These are phyloP conservation scores for Thamnophis sirtalis DNA, from an alignment of 2,113 vertebrate genomes.

Conservation along the genomic window DNA sequence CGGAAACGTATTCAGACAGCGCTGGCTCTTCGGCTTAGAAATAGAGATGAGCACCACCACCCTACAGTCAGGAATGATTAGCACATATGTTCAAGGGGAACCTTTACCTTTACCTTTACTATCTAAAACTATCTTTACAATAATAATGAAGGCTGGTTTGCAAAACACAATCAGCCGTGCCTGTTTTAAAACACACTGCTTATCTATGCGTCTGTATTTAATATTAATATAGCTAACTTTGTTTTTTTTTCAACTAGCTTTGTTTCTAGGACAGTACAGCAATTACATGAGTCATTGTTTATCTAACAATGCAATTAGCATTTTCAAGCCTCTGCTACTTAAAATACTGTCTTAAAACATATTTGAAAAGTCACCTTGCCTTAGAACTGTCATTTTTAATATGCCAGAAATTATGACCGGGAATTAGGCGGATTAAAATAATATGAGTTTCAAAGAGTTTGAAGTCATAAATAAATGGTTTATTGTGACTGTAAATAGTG, in stretches of 20 bases:
- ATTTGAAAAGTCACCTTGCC: slow-evolving; percentile 73
- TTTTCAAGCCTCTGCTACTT: slow-evolving; percentile 71
- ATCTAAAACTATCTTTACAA: not conserved
- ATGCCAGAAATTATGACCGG: slow-evolving; percentile 75
- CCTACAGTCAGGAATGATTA: too few relatives aligned
- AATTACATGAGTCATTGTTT: slow-evolving; percentile 74
- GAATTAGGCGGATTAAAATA: slow-evolving; percentile 73
- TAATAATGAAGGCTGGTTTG: not conserved
- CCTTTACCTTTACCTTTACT: not conserved
- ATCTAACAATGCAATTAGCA: slow-evolving; percentile 76
- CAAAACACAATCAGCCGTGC: not conserved
- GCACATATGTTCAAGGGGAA: too few relatives aligned
- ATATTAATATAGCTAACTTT: slow-evolving; percentile 44
- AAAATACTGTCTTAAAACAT: slow-evolving; percentile 75
- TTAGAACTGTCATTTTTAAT: slow-evolving; percentile 75
- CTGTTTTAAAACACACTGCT: not conserved
- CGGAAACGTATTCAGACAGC: too few relatives aligned
- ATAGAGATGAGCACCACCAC: too few relatives aligned
- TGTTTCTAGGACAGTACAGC: slow-evolving; percentile 55
- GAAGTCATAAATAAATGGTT: slow-evolving; percentile 68
- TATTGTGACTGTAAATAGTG: slow-evolving; percentile 61
- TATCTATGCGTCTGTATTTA: not conserved
- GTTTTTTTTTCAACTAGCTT: slow-evolving; percentile 45
- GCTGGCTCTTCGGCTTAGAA: too few relatives aligned
- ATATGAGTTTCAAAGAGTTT: slow-evolving; percentile 74